A percentile compares a stretch with the other conserved stretches of the same genome.
phyloP scores from a whole-genome alignment of 2,888 invertebrate species.

The Deilephila porcellus region DNA sequence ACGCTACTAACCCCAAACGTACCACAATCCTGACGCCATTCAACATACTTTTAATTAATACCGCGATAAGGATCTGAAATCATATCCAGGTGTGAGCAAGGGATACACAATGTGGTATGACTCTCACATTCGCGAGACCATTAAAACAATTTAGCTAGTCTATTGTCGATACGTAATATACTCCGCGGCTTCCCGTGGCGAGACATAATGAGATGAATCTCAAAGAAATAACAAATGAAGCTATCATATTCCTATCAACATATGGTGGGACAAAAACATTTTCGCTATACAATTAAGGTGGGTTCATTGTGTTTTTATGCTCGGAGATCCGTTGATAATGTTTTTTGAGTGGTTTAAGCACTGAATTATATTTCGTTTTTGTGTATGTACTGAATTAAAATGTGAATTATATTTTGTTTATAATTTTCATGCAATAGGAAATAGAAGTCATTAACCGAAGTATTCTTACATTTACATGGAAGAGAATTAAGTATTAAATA shows the following conservation, averaged over 20 bases:
- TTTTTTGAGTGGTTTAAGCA: conserved; percentile 24
- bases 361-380: conserved; percentile 1
- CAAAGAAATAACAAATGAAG: conserved; percentile 76
- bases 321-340: conserved; percentile 33
- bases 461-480: too few relatives aligned
- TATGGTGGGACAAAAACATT: conserved; percentile 61
- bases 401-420: too few relatives aligned
- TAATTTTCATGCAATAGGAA: too few relatives aligned
- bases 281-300: conserved; percentile 51
- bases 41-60: conserved; percentile 62
- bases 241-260: conserved; percentile 73
- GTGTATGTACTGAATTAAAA: neutral
- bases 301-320: conserved; percentile 46
- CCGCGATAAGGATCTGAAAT: conserved; percentile 70
- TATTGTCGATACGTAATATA: conserved; percentile 70
- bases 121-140: conserved; percentile 70
- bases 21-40: conserved; percentile 3
- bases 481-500: too few relatives aligned
- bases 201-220: conserved; percentile 78
- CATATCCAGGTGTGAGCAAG: conserved; percentile 70
- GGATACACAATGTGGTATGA: conserved; percentile 77
- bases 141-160: conserved; percentile 82
- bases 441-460: too few relatives aligned
- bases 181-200: conserved; percentile 67
- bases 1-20: neutral